A percentile compares a stretch with the other conserved stretches of the same genome.
phyloP scores from a whole-genome alignment of 1,140 invertebrate genomes.

The Dryas iulia region DNA sequence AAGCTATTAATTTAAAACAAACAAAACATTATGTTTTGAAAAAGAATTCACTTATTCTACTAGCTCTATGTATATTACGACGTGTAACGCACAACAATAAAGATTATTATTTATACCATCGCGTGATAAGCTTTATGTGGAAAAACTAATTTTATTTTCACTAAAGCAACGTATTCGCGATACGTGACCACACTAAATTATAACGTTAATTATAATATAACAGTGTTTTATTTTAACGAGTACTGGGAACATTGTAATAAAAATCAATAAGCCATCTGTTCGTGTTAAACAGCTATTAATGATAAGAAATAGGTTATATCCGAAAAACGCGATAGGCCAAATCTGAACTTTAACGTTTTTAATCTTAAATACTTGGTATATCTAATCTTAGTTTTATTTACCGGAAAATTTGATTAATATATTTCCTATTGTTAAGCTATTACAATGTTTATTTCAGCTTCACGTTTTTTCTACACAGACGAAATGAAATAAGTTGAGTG shows the following conservation, averaged over 20 bases:
- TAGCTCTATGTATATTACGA: slow-evolving; percentile 28
- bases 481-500: too few species aligned
- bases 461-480: too few species aligned
- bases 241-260: slow-evolving; percentile 42
- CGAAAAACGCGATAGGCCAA: neutral
- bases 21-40: neutral
- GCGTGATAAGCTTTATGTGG: slow-evolving; percentile 52
- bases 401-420: neutral
- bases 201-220: slow-evolving; percentile 56
- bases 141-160: slow-evolving; percentile 66
- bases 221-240: slow-evolving; percentile 54
- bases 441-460: too few species aligned
- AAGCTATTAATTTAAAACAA: neutral
- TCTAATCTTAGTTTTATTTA: neutral
- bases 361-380: neutral
- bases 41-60: neutral
- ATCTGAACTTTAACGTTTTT: neutral
- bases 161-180: slow-evolving; percentile 65
- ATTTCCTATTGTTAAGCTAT: neutral
- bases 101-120: slow-evolving; percentile 58
- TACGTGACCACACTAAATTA: slow-evolving; percentile 62
- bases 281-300: slow-evolving; percentile 24
- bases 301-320: slow-evolving; percentile 18
- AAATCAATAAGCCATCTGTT: slow-evolving; percentile 46
- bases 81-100: slow-evolving; percentile 47